A percentile compares a stretch with the other conserved stretches of the same genome.
These are phyloP conservation scores for Electrophaes corylata DNA, from an alignment of 2,888 invertebrate genomes.

Conservation along the genomic window DNA sequence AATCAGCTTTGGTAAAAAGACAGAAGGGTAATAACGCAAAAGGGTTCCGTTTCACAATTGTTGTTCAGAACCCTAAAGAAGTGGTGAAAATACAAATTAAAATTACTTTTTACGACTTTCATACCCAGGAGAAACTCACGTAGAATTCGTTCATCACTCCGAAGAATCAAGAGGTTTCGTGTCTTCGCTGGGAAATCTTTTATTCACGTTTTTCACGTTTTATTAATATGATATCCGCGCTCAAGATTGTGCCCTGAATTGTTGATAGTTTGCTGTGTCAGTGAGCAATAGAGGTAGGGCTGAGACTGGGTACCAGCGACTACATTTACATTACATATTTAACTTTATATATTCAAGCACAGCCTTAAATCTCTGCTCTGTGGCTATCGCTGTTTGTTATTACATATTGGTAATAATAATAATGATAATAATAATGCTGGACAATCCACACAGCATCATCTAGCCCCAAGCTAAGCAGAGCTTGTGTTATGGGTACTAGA, in stretches of 20 bases:
- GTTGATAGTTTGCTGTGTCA: slow-evolving; percentile 54
- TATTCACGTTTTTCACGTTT: slow-evolving; percentile 34
- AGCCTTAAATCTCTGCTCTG: no score
- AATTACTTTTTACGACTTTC: slow-evolving; percentile 15
- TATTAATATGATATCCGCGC: slow-evolving; percentile 53
- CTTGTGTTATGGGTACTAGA: no score
- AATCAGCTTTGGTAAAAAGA: no score
- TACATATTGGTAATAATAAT: no score
- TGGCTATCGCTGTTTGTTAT: no score
- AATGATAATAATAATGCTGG: no score
- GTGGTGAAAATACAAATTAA: slow-evolving; percentile 7
- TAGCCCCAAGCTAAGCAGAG: no score
- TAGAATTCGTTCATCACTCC: slow-evolving; percentile 12
- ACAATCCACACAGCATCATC: no score
- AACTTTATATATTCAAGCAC: no score
- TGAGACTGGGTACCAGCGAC: slow-evolving; percentile 15
- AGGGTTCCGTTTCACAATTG: no score
- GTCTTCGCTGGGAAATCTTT: slow-evolving; percentile 37
- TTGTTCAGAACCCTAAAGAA: not conserved
- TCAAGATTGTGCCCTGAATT: slow-evolving; percentile 56
- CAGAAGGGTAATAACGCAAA: no score
- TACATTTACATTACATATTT: no score
- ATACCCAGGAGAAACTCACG: slow-evolving; percentile 3
- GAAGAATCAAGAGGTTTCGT: slow-evolving; percentile 36
- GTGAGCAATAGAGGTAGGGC: slow-evolving; percentile 32